A percentile compares a stretch with the other conserved stretches of the same genome.
These are phyloP conservation scores for Sylvia atricapilla DNA, from an alignment of 2,113 vertebrate species.

Conservation along the genomic window DNA sequence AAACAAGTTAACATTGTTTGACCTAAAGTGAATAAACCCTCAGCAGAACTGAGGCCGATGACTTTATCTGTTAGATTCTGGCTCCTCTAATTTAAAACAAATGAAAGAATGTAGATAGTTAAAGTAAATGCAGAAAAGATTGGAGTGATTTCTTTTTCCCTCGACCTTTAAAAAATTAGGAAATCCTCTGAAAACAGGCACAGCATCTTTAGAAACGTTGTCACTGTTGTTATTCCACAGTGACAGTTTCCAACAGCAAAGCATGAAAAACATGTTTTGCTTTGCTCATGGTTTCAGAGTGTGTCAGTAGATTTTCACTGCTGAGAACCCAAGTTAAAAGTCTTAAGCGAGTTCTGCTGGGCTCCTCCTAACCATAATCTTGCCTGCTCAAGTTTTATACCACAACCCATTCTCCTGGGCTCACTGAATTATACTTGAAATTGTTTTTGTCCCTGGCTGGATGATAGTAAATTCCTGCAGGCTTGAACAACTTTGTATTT, in stretches of 20 bases:
- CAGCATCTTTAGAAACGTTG: constrained; percentile 24
- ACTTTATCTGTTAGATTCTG: constrained; percentile 52
- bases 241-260: constrained; percentile 41
- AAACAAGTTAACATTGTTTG: constrained; percentile 59
- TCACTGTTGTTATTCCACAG: constrained; percentile 28
- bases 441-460: constrained; percentile 9
- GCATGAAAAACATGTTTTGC: constrained; percentile 4
- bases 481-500: background rate
- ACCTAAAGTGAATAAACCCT: constrained; percentile 40
- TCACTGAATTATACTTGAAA: background rate
- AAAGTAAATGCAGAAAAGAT: constrained; percentile 11
- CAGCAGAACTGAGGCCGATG: constrained; percentile 38
- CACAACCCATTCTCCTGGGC: constrained; percentile 13
- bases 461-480: constrained; percentile 30
- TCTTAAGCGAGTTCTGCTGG: background rate
- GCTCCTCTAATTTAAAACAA: constrained; percentile 62
- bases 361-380: constrained; percentile 20
- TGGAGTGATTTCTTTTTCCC: background rate
- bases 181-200: constrained; percentile 26
- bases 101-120: constrained; percentile 37
- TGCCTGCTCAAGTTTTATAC: background rate
- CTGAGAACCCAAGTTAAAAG: background rate
- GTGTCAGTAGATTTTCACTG: constrained; percentile 3
- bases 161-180: constrained; percentile 29
- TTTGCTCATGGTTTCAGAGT: constrained; percentile 3